These are phyloP conservation scores for Timema podura DNA, from an alignment of 2,888 invertebrate species.

Conservation along the genomic window DNA sequence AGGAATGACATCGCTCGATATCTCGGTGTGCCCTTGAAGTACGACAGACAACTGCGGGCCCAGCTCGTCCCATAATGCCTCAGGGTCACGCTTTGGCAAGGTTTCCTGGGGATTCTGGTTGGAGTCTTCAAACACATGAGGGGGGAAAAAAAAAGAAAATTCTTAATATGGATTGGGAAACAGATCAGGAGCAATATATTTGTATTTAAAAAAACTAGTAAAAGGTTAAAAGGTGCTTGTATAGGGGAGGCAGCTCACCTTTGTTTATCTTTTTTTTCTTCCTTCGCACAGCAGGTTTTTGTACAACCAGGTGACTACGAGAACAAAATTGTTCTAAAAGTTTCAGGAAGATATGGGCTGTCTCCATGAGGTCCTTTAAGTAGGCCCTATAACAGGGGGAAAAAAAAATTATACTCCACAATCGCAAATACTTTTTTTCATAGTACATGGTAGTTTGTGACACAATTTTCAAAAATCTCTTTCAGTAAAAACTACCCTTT, in stretches of 20 bases:
- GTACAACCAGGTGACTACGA: conserved; percentile 62
- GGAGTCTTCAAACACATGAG: conserved; percentile 2
- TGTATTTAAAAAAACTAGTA: background rate
- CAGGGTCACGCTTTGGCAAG: conserved; percentile 31
- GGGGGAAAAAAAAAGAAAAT: too few species aligned
- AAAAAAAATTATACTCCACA: conserved; percentile 10
- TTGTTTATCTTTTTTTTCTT: conserved; percentile 49
- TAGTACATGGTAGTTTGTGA: too few species aligned
- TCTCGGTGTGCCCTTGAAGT: conserved; percentile 52
- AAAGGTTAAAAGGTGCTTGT: background rate
- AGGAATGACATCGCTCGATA: conserved; percentile 64
- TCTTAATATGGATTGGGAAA: background rate
- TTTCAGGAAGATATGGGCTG: conserved; percentile 85
- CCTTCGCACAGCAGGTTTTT: conserved; percentile 43
- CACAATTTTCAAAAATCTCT: too few species aligned
- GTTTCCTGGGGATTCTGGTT: background rate
- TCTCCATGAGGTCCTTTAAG: conserved; percentile 82
- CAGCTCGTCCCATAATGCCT: conserved; percentile 62
- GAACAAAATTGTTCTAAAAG: conserved; percentile 68
- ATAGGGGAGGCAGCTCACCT: background rate
- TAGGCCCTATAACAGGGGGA: conserved; percentile 56
- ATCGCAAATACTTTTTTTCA: too few species aligned
- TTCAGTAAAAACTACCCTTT: too few species aligned
- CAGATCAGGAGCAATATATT: background rate
- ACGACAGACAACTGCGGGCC: conserved; percentile 59